Base-by-base conservation (phyloP, 2,888 invertebrate genomes). In the Dasysyrphus albostriatus region DNA sequence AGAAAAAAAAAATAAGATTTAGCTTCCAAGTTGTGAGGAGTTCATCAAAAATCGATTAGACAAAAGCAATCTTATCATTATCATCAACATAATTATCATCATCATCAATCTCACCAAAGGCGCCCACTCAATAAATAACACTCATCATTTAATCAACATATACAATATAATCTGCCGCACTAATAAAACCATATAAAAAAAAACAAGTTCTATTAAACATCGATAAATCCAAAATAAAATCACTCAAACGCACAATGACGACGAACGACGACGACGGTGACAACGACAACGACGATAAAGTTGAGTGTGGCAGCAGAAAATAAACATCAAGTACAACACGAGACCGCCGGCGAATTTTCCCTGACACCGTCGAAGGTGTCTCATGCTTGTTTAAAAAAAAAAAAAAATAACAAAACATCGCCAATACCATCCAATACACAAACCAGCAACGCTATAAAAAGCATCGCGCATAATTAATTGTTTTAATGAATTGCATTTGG, bases 301-400 rank as follows among this genome's bases (percentile, higher is more conserved):
- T 32, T 44, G 73, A 69, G 42, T 42, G 72, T 54, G 32, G 59
- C 63, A 69, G 54, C 69, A 78, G 77, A 80, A 79, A 84, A 76
- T 76, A 75, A 80, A 85, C 80, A 73, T 82, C 88, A 88, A 83
- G 80, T 83, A 80, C 88, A 72, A 83, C 83, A 88, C 88, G 83
- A 83, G 88, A 88, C 88, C 88, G 83, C 87, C 88, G 88, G 88
- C 88, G 37, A 80, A 88, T 59, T 83, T 56, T 47, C 88, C 88
- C 75, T 83, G 88, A 88, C 88, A 88, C 83, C 83, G 76, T 77
- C 83, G 88, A 88, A 88, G 88, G 88, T 88, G 87, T 75, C 74
- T 74, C 78, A 63, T 58, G 58, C 69, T 51, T 42, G 42, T 49
- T 51, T 56, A 16, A 10, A 54, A 65, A 67, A 75, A 67, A 58